Base-by-base conservation (phyloP, 2,888 invertebrate species). In the Tipula lateralis region DNA sequence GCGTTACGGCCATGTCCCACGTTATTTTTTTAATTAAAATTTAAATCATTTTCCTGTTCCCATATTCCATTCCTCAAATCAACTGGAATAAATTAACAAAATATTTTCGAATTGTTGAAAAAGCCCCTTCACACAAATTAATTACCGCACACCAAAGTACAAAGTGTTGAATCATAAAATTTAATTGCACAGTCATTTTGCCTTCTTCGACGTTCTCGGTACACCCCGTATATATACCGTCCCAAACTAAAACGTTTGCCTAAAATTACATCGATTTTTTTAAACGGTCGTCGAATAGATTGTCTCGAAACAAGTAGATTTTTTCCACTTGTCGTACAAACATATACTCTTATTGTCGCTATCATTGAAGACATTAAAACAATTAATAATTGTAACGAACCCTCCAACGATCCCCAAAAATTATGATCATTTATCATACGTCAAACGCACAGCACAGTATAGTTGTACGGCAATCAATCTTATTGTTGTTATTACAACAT, bases 391-490 rank as follows among this genome's bases (percentile, higher is more conserved):
- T 66, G 66, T 66, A 66, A 66, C 66, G 66, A 66, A 66, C 66
- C 66, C 66, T 66, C 66, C 66, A 66, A 66, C 66, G 66, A 66
- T 66, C 66, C 66, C 66, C 24, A 24, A 66, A 66, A 66, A 66
- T 66, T 66, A 66, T 66, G 66, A 83, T 83, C 83, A 83, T 83
- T 83, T 83, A 34, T 83, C 83, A 83, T 83, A 83, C 34, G 83
- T 83, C 83, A 83, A 34, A 34, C 83, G 19, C 83, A 83, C 83
- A 36, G 83, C 34, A 66, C 9, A 66, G 66, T 66, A 50, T 19
- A 66, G 66, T 24, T 66, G 66, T 32, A 30, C 24, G 66, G 66
- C 82, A 82, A 82, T 82, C 82, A 82, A 82, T 82, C 82, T 82
- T 66, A 66, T 24, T 66, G 66, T 66, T 66, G 66, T 66, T 66